Conservation (phyloP, 2,888 invertebrate genomes). For the Gymnocheta viridis region DNA sequence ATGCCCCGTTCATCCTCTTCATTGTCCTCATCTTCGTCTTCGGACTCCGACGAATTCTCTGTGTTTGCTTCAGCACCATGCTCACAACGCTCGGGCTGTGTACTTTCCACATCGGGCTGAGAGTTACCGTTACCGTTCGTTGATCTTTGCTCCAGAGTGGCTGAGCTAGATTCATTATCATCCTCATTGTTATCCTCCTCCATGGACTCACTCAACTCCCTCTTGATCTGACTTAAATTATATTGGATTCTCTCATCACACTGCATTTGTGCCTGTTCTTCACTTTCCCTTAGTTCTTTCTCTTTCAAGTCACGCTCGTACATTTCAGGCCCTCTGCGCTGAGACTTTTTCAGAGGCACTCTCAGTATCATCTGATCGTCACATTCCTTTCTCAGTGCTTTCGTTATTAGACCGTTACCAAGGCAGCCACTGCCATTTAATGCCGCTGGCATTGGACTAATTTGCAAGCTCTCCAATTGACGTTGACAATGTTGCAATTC, state of each 20-base stretch:
- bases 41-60: conserved; percentile 41
- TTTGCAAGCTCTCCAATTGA: conserved; percentile 74
- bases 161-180: conserved; percentile 61
- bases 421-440: conserved; percentile 64
- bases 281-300: conserved; percentile 46
- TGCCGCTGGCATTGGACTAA: conserved; percentile 63
- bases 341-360: conserved; percentile 77
- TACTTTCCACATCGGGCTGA: conserved; percentile 58
- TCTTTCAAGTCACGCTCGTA: conserved; percentile 35
- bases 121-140: conserved; percentile 28
- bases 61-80: neutral
- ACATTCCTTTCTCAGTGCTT: conserved; percentile 63
- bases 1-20: neutral
- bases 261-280: conserved; percentile 34
- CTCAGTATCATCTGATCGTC: conserved; percentile 60
- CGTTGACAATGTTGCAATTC: conserved; percentile 79
- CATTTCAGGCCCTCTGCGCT: conserved; percentile 74
- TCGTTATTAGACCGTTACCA: conserved; percentile 67
- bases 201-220: conserved; percentile 65
- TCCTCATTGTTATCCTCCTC: conserved; percentile 68
- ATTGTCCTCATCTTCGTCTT: conserved; percentile 32
- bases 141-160: conserved; percentile 50
- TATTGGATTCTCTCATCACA: conserved; percentile 57
- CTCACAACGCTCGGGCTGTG: conserved; percentile 31
- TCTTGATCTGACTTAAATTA: conserved; percentile 58